Evolutionary conservation across 1,140 invertebrate species (phyloP), one percentile per base, ranked within the genome.

Genomic region (Papilio polytes): DNA sequence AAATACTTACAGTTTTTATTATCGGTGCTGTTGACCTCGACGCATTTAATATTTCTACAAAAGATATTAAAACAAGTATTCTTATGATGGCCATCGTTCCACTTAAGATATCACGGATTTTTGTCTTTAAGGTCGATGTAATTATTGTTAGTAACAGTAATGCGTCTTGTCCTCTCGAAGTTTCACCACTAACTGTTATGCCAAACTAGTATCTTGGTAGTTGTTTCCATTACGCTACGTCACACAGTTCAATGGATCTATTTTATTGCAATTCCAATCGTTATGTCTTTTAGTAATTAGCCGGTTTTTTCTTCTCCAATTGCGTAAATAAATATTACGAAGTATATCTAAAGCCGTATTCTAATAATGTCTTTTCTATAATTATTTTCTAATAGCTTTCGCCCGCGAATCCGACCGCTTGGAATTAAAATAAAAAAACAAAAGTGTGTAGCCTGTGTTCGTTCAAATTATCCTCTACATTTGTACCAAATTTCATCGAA

Each of bases 1-100:
- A 31, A 72, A 46, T 76, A 41, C 36, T 80, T 85, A 91, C 91
- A 82, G 89, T 92, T 87, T 90, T 93, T 87, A 93, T 93, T 18
- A 93, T 80, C 13, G 91, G 91, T 46, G 88, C 83, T n/a, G 82
- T 79, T n/a, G 85, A 79, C 74, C 84, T 84, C 56, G 78, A 88
- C 0, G 80, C 80, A 12, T 73, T 44, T 18, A 77, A 73, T 22
- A 76, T 76, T 76, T 51, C 20, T 63, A 80, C 26, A 10, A 78
- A 20, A 8, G 59, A 72, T 44, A 81, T 22, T 15, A 78, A 48
- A 12, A 80, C 51, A 78, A 76, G 22, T 15, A 74, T 56, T 74
- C 26, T 79, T 70, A 78, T 36, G 26, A 70, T 36, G 63, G 63
- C 13, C 63, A 70, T 70, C 22, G 63, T 70, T 70, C 63, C 26